These are phyloP conservation scores for Mormyrus hasselquistii DNA, from an alignment of 2,797 vertebrate species.

Conservation along the genomic window DNA sequence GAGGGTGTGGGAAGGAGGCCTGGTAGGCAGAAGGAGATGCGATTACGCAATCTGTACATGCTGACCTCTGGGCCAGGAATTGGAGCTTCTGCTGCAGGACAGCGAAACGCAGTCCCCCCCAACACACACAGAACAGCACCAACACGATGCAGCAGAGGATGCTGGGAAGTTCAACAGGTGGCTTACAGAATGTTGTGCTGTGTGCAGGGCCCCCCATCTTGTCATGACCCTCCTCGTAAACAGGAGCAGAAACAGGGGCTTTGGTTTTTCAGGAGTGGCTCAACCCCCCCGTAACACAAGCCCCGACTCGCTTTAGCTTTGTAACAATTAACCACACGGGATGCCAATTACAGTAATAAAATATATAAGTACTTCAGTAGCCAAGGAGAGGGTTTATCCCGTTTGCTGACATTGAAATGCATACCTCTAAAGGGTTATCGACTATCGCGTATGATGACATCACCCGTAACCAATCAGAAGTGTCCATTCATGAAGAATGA, in stretches of 20 bases:
- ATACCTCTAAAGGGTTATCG: constrained; percentile 64
- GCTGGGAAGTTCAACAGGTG: background rate
- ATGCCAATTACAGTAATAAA: constrained; percentile 50
- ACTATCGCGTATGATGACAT: constrained; percentile 58
- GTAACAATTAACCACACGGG: constrained; percentile 41
- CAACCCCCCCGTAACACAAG: constrained; percentile 19
- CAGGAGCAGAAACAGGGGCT: constrained; percentile 23
- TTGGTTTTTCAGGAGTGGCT: background rate
- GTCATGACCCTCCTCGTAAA: background rate
- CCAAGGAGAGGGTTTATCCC: constrained; percentile 36
- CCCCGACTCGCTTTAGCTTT: constrained; percentile 26
- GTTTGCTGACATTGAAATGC: constrained; percentile 56
- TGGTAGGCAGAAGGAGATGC: background rate
- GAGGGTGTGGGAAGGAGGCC: background rate
- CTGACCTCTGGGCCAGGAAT: background rate
- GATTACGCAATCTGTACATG: background rate
- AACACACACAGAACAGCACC: background rate
- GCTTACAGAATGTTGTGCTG: background rate
- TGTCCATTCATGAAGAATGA: constrained; percentile 32
- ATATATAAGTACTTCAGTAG: constrained; percentile 45
- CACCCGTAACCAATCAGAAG: constrained; percentile 56
- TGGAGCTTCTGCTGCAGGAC: background rate
- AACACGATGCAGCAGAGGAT: background rate
- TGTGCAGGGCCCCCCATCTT: background rate
- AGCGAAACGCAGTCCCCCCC: background rate